Base-by-base conservation (phyloP, 2,797 vertebrate genomes). In the Macroramphosus scolopax region DNA sequence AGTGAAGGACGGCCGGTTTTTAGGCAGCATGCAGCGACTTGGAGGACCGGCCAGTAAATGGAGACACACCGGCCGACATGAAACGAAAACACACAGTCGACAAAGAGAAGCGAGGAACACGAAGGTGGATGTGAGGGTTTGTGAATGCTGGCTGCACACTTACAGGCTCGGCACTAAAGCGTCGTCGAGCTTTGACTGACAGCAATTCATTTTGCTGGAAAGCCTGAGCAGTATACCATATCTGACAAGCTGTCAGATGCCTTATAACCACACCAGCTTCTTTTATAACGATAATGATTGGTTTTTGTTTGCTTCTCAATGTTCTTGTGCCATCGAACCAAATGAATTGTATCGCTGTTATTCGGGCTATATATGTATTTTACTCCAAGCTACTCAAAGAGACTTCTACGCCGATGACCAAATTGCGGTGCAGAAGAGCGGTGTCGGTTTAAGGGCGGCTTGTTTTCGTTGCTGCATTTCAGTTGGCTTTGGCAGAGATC, bases 121-220 rank as follows among this genome's bases (percentile, higher is more conserved):
- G 35, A 61, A 22, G 3, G 20, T 22, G 20, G 20, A 54, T 34
- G 33, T 53, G 39, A 51, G 49, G 41, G 75, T 46, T 40, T 69
- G 60, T 34, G 57, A n/a, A n/a, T 53, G 34, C 43, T 42, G 51
- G 31, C 43, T 64, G 45, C n/a, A n/a, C n/a, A n/a, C n/a, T n/a
- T n/a, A n/a, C n/a, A n/a, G n/a, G n/a, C n/a, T n/a, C n/a, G n/a
- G n/a, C n/a, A n/a, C n/a, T n/a, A n/a, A n/a, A n/a, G n/a, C n/a
- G n/a, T n/a, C 1, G 28, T 46, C 41, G n/a, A 10, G 17, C 46
- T 68, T 51, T 63, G 74, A 77, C 64, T 64, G 66, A 63, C 48
- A 63, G 53, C 53, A 35, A 33, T 42, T 66, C 32, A 28, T 66
- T 13, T 65, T 33, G 38, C 62, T 45, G 46, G n/a, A n/a, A n/a